Base-by-base conservation (phyloP, 1,140 invertebrate genomes). In the Nymphalis io region DNA sequence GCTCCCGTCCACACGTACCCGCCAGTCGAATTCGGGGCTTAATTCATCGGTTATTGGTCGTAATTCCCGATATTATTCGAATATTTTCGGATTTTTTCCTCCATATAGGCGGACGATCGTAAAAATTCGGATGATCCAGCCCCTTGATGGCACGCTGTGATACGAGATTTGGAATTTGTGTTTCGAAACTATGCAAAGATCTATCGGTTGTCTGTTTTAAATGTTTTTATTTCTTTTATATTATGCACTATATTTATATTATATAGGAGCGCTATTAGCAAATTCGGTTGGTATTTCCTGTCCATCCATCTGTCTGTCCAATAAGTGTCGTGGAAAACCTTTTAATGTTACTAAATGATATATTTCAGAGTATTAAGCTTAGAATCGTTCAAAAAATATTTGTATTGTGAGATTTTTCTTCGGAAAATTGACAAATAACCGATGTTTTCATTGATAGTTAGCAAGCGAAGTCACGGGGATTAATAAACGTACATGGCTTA, bases 11-110 rank as follows among this genome's bases (percentile, higher is more conserved):
- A 27, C 13, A 55, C 21, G 21, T 27, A 27, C 21, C 40, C 16
- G 27, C 27, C 53, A 71, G 42, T 58, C 60, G 61, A 69, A 68
- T 64, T 66, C 48, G 40, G 55, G 65, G 38, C 65, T 85, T 84
- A 84, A 85, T 85, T 88, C 83, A 82, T 82, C 68, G 81, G 80
- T 82, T 85, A 85, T 81, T 76, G 79, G 72, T 79, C 83, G 81
- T 87, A 84, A 82, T 84, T 85, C 72, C 75, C 64, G 76, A 81
- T 84, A 84, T 81, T 80, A 83, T 81, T 84, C 76, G 79, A 72
- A 83, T 85, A 87, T 85, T 84, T 85, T 86, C 74, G 72, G 75
- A 69, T 74, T 81, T 85, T 85, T 87, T 80, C 76, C 76, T 70
- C 69, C 46, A 79, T 79, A 71, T 68, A 68, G 73, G 78, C 76